Conservation (phyloP, 2,797 vertebrate species). For the Semaprochilodus insignis region DNA sequence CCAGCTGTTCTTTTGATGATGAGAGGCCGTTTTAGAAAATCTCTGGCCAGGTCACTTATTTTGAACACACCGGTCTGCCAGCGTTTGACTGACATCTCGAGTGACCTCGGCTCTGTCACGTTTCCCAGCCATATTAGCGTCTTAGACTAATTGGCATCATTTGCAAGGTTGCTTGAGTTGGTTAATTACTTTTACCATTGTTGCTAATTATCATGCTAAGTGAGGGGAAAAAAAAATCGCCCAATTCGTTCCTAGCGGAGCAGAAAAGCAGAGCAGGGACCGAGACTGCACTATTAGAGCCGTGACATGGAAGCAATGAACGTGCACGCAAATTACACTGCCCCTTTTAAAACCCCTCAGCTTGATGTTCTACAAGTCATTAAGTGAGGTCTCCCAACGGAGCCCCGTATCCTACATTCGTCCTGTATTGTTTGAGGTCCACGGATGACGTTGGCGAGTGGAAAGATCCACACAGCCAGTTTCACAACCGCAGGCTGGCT, state of each 20-base stretch:
- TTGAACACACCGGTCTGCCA: background rate
- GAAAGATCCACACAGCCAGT: too few species aligned
- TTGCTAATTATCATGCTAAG: conserved; percentile 81
- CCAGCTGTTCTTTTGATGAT: too few species aligned
- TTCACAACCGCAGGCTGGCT: too few species aligned
- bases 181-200: conserved; percentile 80
- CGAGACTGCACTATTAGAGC: conserved; percentile 40
- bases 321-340: conserved; percentile 31
- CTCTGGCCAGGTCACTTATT: background rate
- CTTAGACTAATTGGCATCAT: conserved; percentile 67
- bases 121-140: conserved; percentile 25
- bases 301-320: conserved; percentile 39
- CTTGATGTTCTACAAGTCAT: conserved; percentile 14
- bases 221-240: conserved; percentile 72
- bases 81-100: conserved; percentile 38
- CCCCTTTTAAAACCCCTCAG: conserved; percentile 25
- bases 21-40: too few species aligned
- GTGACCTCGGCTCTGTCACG: conserved; percentile 32
- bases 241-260: conserved; percentile 71
- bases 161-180: conserved; percentile 75
- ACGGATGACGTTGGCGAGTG: too few species aligned
- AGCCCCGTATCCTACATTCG: background rate
- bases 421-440: too few species aligned
- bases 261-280: conserved; percentile 63
- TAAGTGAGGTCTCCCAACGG: background rate